Conservation (phyloP, 2,888 invertebrate species). For the Bimastos eiseni region DNA sequence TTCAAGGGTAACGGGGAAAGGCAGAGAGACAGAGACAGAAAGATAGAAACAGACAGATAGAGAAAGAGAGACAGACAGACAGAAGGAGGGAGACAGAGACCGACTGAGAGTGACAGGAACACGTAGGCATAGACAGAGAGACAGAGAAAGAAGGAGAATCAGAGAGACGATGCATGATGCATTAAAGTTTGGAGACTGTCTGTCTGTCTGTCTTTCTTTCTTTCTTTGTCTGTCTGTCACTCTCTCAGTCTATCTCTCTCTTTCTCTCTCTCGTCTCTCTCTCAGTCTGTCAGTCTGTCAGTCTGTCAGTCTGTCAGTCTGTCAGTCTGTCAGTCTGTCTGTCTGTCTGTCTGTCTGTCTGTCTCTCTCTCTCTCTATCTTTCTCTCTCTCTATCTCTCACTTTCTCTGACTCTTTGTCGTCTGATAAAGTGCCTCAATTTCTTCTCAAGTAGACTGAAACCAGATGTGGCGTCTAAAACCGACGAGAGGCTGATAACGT, state of each 20-base stretch:
- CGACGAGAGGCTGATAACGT: background rate
- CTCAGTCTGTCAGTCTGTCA: no score
- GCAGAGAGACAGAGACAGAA: no score
- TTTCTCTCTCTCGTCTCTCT: no score
- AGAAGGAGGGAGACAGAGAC: no score
- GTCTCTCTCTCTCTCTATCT: background rate
- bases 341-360: no score
- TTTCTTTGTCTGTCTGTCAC: slow-evolving; percentile 20
- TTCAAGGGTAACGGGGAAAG: no score
- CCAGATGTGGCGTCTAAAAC: background rate
- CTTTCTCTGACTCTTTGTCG: slow-evolving; percentile 23
- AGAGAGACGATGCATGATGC: no score
- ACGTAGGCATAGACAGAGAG: no score
- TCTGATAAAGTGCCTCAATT: background rate
- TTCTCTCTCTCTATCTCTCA: slow-evolving; percentile 7
- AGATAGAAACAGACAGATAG: no score
- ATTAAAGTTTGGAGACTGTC: background rate
- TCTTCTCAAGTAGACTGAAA: background rate
- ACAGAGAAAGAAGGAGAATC: no score
- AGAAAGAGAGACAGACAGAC: no score
- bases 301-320: background rate
- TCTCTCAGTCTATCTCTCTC: background rate
- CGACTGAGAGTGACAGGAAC: no score
- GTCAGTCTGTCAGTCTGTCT: background rate
- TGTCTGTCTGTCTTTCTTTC: background rate